A percentile compares a stretch with the other conserved stretches of the same genome.
Evolutionary conservation across 2,888 invertebrate genomes (phyloP).

Genomic region (Clepsis dumicolana): DNA sequence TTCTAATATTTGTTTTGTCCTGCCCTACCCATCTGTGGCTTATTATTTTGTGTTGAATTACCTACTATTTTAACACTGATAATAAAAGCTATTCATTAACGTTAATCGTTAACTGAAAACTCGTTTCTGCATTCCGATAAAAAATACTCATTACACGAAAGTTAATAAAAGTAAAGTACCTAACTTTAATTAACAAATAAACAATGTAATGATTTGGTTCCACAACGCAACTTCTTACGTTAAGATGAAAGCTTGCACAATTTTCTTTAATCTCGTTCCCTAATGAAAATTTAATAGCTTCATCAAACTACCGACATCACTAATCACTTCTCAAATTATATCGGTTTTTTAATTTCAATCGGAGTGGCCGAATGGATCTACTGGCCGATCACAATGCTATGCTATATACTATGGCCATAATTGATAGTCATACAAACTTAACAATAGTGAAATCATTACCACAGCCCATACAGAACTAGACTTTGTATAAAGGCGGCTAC

Average conservation of each 20-base stretch:
- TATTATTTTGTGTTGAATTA: too few species aligned
- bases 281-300: conserved; percentile 39
- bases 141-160: background rate
- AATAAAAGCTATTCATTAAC: too few species aligned
- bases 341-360: conserved; percentile 86
- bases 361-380: conserved; percentile 79
- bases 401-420: conserved; percentile 81
- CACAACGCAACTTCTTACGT: background rate
- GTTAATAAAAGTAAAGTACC: background rate
- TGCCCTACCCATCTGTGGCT: too few species aligned
- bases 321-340: conserved; percentile 78
- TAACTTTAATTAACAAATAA: conserved; percentile 2
- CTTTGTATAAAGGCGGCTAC: conserved; percentile 53
- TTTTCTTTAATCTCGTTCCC: conserved; percentile 11
- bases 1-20: too few species aligned
- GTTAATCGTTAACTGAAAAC: too few species aligned
- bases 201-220: background rate
- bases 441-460: conserved; percentile 80
- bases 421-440: conserved; percentile 84
- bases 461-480: conserved; percentile 49
- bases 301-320: conserved; percentile 60
- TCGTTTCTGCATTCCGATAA: background rate
- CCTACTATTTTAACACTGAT: too few species aligned
- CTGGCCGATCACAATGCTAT: conserved; percentile 83
- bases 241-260: conserved; percentile 9